Percentiles rank a stretch among this genome's conserved stretches.
These are phyloP conservation scores for Ceyx margarethae DNA, from an alignment of 2,113 vertebrate species.

Conservation along the genomic window DNA sequence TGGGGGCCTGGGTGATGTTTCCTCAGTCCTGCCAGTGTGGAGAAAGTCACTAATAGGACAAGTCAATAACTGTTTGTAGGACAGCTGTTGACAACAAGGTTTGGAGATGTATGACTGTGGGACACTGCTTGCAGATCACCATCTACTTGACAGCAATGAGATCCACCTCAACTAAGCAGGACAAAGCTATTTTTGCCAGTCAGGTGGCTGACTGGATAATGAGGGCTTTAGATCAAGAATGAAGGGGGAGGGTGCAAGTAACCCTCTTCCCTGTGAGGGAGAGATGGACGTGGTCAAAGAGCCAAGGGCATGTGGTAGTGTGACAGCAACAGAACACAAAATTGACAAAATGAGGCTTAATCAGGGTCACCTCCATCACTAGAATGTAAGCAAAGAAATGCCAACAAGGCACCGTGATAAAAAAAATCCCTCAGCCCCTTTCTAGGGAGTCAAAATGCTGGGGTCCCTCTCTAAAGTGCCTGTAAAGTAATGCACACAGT, in stretches of 20 bases:
- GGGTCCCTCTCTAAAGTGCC: background rate
- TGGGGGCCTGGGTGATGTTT: background rate
- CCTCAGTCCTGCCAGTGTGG: background rate
- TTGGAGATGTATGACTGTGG: background rate
- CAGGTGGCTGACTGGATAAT: background rate
- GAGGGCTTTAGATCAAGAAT: background rate
- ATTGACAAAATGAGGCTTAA: background rate
- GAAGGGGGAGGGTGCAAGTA: background rate
- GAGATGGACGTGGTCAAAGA: background rate
- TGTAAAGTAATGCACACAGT: accelerated
- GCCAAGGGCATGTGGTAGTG: background rate
- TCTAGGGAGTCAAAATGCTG: background rate
- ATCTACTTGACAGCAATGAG: background rate
- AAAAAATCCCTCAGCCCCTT: background rate
- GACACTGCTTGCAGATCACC: background rate
- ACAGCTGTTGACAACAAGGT: background rate
- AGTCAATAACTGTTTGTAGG: background rate
- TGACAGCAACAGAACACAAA: too few relatives aligned
- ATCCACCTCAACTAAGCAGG: background rate
- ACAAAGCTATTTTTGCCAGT: background rate
- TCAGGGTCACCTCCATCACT: background rate
- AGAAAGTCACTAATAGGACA: background rate
- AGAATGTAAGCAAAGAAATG: background rate
- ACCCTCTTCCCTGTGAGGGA: background rate
- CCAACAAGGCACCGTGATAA: background rate